These are phyloP conservation scores for Cremastobaeus sp. DNA, from an alignment of 2,888 invertebrate species.

Conservation along the genomic window DNA sequence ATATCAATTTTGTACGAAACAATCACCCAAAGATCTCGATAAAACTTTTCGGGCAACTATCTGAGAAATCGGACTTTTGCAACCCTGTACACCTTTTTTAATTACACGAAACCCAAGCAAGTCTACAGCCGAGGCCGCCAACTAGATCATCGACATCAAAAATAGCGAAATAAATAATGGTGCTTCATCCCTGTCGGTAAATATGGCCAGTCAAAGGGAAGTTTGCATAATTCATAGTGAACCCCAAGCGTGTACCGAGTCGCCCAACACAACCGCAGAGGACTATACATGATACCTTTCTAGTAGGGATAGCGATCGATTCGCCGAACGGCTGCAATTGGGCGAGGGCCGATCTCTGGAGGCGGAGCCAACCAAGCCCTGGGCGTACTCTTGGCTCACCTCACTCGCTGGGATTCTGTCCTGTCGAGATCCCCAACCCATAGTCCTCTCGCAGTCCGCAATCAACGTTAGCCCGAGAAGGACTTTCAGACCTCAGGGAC, in stretches of 20 bases:
- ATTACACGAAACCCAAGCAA: slow-evolving; percentile 16
- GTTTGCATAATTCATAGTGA: slow-evolving; percentile 41
- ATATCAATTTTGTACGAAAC: slow-evolving; percentile 4
- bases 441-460: slow-evolving; percentile 39
- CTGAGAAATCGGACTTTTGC: too few species aligned
- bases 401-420: slow-evolving; percentile 22
- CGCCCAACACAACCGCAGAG: background rate
- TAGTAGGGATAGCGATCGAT: slow-evolving; percentile 29
- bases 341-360: background rate
- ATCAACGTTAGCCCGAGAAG: slow-evolving; percentile 45
- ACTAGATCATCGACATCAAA: slow-evolving; percentile 27
- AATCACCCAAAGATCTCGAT: background rate
- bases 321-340: background rate
- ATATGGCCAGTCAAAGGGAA: slow-evolving; percentile 34
- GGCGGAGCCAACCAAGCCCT: slow-evolving; percentile 12
- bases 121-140: slow-evolving; percentile 19
- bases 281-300: background rate
- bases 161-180: slow-evolving; percentile 32
- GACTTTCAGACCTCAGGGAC: slow-evolving; percentile 10
- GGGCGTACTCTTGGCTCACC: slow-evolving; percentile 23
- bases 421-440: slow-evolving; percentile 32
- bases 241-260: slow-evolving; percentile 9
- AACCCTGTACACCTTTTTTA: slow-evolving; percentile 4
- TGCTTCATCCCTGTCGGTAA: slow-evolving; percentile 38
- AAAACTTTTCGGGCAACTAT: too few species aligned